phyloP scores from a whole-genome alignment of 1,140 invertebrate genomes.

The Macrobrachium rosenbergii region DNA sequence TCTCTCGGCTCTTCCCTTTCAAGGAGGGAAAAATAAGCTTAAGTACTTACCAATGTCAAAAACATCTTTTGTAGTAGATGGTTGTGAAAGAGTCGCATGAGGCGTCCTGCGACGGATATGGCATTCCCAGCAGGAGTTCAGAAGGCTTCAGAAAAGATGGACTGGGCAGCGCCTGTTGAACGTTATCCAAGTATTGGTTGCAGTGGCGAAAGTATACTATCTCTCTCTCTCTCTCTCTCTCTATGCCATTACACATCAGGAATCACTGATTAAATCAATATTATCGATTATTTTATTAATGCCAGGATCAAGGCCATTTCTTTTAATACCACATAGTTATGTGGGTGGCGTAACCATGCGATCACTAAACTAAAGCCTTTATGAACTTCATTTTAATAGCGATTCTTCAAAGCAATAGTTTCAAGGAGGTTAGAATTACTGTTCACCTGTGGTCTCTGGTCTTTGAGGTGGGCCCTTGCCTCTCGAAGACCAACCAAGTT shows the following conservation, averaged over 20 bases:
- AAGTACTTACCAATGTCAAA: slow-evolving; percentile 23
- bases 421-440: not conserved
- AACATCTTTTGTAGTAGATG: slow-evolving; percentile 23
- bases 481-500: slow-evolving; percentile 46
- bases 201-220: too few species aligned
- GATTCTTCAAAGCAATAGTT: not conserved
- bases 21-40: not conserved
- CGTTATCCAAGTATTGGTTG: too few species aligned
- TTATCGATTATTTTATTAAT: too few species aligned
- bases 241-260: too few species aligned
- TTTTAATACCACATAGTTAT: too few species aligned
- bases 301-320: too few species aligned
- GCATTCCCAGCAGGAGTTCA: slow-evolving; percentile 25
- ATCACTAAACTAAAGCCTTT: too few species aligned
- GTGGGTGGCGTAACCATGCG: too few species aligned
- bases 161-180: not conserved
- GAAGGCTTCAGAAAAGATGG: slow-evolving; percentile 18
- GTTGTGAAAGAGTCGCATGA: slow-evolving; percentile 48
- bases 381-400: too few species aligned
- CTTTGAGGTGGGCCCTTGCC: slow-evolving; percentile 38
- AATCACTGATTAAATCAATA: too few species aligned
- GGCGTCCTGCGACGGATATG: slow-evolving; percentile 9
- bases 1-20: too few species aligned
- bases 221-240: too few species aligned
- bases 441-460: slow-evolving; percentile 46